These are phyloP conservation scores for Habropoda laboriosa DNA, from an alignment of 1,140 invertebrate species.

Conservation along the genomic window DNA sequence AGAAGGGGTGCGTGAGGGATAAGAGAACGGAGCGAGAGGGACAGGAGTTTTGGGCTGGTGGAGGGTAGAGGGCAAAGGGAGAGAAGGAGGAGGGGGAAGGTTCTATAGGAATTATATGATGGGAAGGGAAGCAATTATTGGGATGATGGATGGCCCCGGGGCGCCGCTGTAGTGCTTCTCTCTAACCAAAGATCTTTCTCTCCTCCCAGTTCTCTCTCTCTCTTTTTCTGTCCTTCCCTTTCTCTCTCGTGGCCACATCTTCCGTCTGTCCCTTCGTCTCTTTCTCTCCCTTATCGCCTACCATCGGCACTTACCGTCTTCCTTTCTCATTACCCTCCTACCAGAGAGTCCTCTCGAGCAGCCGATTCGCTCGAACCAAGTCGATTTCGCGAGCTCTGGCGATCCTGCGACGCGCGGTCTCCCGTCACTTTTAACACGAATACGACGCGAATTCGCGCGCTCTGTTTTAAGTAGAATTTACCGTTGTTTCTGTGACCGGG, in stretches of 20 bases:
- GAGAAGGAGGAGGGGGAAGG: slow-evolving; percentile 52
- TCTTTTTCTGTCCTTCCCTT: slow-evolving; percentile 54
- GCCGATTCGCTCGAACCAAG: slow-evolving; percentile 30
- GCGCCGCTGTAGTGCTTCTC: slow-evolving; percentile 75
- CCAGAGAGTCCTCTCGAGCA: slow-evolving; percentile 2
- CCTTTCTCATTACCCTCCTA: slow-evolving; percentile 52
- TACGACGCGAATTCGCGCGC: too few relatives aligned
- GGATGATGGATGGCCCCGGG: slow-evolving; percentile 80
- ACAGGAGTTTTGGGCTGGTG: slow-evolving; percentile 37
- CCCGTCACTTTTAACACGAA: too few relatives aligned
- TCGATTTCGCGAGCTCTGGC: slow-evolving; percentile 42
- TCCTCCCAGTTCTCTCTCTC: slow-evolving; percentile 55
- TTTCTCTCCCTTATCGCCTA: slow-evolving; percentile 17
- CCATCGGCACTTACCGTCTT: slow-evolving; percentile 41
- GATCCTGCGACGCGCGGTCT: too few relatives aligned
- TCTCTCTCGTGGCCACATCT: slow-evolving; percentile 38
- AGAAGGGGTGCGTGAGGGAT: slow-evolving; percentile 52
- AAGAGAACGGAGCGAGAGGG: slow-evolving; percentile 14
- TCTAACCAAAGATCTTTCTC: slow-evolving; percentile 75
- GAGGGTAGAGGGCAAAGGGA: slow-evolving; percentile 31
- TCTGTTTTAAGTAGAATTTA: too few relatives aligned
- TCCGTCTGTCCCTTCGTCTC: slow-evolving; percentile 27
- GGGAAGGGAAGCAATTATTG: slow-evolving; percentile 82
- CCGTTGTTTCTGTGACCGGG: background rate
- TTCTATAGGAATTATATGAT: slow-evolving; percentile 80